phyloP scores from a whole-genome alignment of 2,797 vertebrate species.

The Benthosema pterotum region DNA sequence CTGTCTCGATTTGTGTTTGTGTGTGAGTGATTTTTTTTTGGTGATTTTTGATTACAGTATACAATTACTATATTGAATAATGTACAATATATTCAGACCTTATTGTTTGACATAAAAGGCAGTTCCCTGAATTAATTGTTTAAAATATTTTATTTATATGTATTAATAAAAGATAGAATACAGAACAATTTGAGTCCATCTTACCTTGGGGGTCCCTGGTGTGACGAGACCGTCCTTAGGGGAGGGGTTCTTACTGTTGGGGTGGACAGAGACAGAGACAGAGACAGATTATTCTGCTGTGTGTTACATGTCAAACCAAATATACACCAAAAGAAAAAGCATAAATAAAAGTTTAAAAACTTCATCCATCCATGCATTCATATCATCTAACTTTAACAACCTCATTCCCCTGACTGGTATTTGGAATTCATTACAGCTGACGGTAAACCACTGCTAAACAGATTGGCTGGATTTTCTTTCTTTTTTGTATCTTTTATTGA shows the following conservation, averaged over 20 bases:
- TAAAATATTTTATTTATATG: no score
- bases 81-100: no score
- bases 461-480: slow-evolving; percentile 85
- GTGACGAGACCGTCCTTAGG: slow-evolving; percentile 90
- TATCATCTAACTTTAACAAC: slow-evolving; percentile 71
- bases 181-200: slow-evolving; percentile 28
- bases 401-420: slow-evolving; percentile 77
- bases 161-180: no score
- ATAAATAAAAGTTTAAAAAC: background rate
- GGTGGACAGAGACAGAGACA: slow-evolving; percentile 8
- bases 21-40: no score
- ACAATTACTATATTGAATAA: no score
- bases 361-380: slow-evolving; percentile 38
- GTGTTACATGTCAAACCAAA: no score
- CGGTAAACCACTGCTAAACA: slow-evolving; percentile 81
- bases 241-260: slow-evolving; percentile 91
- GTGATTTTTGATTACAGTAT: no score
- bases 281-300: no score
- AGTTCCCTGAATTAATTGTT: no score
- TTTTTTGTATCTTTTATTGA: slow-evolving; percentile 88
- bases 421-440: slow-evolving; percentile 88
- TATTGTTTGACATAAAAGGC: no score
- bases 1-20: no score
- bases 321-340: no score
- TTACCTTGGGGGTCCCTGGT: slow-evolving; percentile 97